phyloP scores from a whole-genome alignment of 2,888 invertebrate species.

The Lamellibrachia satsuma region DNA sequence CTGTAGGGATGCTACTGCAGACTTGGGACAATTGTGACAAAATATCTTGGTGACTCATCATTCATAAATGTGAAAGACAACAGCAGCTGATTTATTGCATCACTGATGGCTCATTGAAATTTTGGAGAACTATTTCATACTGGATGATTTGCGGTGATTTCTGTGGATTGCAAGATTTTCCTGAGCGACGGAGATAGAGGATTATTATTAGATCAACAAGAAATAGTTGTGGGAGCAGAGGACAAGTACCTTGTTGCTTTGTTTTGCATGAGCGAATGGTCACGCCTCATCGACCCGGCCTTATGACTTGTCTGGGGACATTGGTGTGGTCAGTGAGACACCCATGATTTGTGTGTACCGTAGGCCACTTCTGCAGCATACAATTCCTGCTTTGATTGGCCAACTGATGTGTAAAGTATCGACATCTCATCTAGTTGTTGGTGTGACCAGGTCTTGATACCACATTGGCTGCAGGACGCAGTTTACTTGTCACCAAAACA shows the following conservation, averaged over 20 bases:
- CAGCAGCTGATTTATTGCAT: not conserved
- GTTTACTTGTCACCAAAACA: not conserved
- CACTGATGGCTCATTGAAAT: not conserved
- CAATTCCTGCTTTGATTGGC: not conserved
- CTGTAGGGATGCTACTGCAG: not conserved
- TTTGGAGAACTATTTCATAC: not conserved
- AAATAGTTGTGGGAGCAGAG: not conserved
- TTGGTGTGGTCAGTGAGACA: not conserved
- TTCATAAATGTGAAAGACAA: not conserved
- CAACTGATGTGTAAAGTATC: not conserved
- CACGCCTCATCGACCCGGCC: not conserved
- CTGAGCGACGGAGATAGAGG: not conserved
- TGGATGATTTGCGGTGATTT: not conserved
- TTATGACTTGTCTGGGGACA: not conserved
- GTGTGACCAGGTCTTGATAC: not conserved
- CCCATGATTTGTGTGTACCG: not conserved
- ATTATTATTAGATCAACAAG: not conserved
- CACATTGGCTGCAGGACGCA: not conserved
- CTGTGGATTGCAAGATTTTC: not conserved
- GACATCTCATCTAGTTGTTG: not conserved
- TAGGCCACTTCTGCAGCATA: not conserved
- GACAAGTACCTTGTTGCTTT: not conserved
- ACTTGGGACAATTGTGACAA: not conserved
- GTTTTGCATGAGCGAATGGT: not conserved
- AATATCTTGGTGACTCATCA: not conserved